phyloP scores from a whole-genome alignment of 2,797 vertebrate genomes.

The Myiotriccus ornatus region DNA sequence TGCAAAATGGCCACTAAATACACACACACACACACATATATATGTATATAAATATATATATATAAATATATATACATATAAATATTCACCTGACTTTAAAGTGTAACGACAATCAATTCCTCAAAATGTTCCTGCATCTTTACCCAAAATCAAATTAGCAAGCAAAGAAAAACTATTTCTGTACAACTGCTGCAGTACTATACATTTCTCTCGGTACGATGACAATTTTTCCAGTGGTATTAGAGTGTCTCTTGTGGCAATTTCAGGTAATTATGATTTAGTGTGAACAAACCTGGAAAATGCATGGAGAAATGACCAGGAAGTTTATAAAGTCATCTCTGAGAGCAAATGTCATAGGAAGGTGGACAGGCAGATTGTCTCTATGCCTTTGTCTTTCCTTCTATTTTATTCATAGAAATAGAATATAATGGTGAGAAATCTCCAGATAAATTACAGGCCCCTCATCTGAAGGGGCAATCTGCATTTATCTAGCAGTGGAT shows the following conservation, averaged over 20 bases:
- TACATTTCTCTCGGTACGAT: not conserved
- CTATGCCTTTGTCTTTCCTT: not conserved
- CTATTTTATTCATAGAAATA: not conserved
- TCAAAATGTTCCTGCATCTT: not conserved
- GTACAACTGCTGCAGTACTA: not conserved
- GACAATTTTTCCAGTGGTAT: conserved; percentile 43
- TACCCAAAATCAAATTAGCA: not conserved
- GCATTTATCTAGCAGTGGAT: not conserved
- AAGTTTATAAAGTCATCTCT: not conserved
- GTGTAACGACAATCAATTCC: not conserved
- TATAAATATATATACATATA: not conserved
- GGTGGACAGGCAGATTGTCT: not conserved
- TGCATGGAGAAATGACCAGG: not conserved
- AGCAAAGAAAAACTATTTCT: not conserved
- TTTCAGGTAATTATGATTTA: conserved; percentile 48
- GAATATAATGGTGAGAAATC: not conserved
- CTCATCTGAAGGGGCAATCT: not conserved
- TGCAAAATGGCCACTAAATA: not conserved
- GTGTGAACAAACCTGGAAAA: not conserved
- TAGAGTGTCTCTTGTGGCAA: conserved; percentile 64
- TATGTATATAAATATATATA: not conserved
- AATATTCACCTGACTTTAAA: not conserved
- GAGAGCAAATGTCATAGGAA: not conserved
- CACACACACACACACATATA: too few relatives aligned
- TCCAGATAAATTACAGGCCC: not conserved